phyloP scores from a whole-genome alignment of 1,140 invertebrate species.

The Acromyrmex heyeri region DNA sequence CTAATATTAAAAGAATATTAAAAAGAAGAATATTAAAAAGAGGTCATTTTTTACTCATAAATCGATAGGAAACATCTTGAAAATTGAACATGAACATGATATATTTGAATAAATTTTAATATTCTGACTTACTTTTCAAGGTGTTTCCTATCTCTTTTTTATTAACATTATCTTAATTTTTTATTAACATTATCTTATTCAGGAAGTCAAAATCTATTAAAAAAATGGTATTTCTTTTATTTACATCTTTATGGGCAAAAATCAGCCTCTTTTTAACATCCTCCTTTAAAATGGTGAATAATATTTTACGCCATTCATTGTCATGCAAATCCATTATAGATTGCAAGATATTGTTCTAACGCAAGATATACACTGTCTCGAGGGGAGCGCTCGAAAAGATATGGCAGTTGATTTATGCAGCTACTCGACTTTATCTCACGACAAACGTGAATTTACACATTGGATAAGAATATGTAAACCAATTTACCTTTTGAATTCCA shows the following conservation, averaged over 20 bases:
- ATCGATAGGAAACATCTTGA: too few species aligned
- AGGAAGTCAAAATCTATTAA: too few species aligned
- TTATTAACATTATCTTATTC: too few species aligned
- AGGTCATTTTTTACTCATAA: too few species aligned
- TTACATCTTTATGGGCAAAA: too few species aligned
- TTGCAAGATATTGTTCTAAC: conserved; percentile 21
- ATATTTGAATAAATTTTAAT: too few species aligned
- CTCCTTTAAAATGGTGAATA: neutral
- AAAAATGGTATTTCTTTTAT: too few species aligned
- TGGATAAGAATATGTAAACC: conserved; percentile 9
- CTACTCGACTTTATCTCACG: conserved; percentile 3
- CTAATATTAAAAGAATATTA: neutral
- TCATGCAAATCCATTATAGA: conserved; percentile 3
- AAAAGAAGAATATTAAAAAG: neutral
- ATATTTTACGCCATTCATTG: neutral
- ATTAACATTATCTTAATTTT: too few species aligned
- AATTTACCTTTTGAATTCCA: conserved; percentile 86
- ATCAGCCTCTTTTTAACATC: too few species aligned
- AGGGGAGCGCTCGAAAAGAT: conserved; percentile 20
- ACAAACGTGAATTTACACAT: conserved; percentile 29
- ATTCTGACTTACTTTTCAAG: too few species aligned
- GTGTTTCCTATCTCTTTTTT: too few species aligned
- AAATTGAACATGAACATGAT: too few species aligned
- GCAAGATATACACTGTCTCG: neutral
- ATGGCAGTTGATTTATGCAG: conserved; percentile 40